Conservation (phyloP, 2,888 invertebrate species). For the Drosophila mimica region DNA sequence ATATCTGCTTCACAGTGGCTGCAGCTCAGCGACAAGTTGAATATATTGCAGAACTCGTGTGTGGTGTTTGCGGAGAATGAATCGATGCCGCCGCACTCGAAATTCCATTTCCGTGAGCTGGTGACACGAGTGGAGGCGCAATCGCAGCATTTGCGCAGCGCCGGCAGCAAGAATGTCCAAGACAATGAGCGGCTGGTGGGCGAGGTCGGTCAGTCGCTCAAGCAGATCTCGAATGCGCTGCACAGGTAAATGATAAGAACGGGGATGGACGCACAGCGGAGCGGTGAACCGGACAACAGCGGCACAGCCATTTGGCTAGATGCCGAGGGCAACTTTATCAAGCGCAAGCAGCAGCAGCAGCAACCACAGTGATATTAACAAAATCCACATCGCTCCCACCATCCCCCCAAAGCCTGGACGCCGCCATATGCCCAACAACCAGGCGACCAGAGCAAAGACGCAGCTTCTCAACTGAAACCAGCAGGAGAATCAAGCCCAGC, state of each 20-base stretch:
- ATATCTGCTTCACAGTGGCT: slow-evolving; percentile 90
- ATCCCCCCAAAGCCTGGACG: slow-evolving; percentile 45
- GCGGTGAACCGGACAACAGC: slow-evolving; percentile 55
- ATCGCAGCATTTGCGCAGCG: slow-evolving; percentile 89
- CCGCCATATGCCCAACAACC: slow-evolving; percentile 7
- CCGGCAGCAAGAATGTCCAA: slow-evolving; percentile 89
- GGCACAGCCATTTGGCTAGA: slow-evolving; percentile 78
- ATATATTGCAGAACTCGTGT: slow-evolving; percentile 93
- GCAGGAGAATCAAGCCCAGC: slow-evolving; percentile 63
- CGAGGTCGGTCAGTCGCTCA: slow-evolving; percentile 87
- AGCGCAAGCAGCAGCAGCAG: slow-evolving; percentile 60
- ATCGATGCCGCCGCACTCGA: slow-evolving; percentile 92
- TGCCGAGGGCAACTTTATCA: slow-evolving; percentile 83
- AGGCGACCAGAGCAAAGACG: slow-evolving; percentile 18
- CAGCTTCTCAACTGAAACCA: slow-evolving; percentile 19
- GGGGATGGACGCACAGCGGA: slow-evolving; percentile 75
- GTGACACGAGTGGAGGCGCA: slow-evolving; percentile 90
- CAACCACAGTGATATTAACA: slow-evolving; percentile 43
- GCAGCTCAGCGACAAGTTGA: slow-evolving; percentile 92
- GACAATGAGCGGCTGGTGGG: slow-evolving; percentile 89
- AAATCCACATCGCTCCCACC: slow-evolving; percentile 52
- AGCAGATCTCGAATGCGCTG: slow-evolving; percentile 85
- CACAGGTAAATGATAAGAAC: slow-evolving; percentile 85
- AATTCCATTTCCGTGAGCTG: slow-evolving; percentile 93
- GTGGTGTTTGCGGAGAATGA: slow-evolving; percentile 92